Evolutionary conservation across 2,797 vertebrate genomes (phyloP).

Genomic region (Rhinella marina): DNA sequence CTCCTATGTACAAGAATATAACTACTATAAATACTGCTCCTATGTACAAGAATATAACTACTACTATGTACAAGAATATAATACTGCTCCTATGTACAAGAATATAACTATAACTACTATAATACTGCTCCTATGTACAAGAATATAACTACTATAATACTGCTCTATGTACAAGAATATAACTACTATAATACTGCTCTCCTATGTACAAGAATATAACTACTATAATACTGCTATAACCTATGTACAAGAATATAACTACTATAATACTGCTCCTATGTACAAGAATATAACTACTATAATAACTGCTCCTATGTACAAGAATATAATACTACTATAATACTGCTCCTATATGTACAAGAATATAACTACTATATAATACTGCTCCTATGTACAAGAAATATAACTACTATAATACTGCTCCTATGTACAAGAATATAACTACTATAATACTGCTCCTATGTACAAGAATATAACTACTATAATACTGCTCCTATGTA

Average conservation of each 20-base stretch:
- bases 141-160: constrained; percentile 19
- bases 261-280: constrained; percentile 5
- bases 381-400: constrained; percentile 2
- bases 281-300: constrained; percentile 18
- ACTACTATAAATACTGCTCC: constrained; percentile 14
- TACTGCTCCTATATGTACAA: constrained; percentile 1
- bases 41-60: constrained; percentile 22
- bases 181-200: constrained; percentile 12
- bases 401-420: constrained; percentile 17
- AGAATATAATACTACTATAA: constrained; percentile 8
- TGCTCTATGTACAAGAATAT: constrained; percentile 10
- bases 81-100: constrained; percentile 13
- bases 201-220: constrained; percentile 1
- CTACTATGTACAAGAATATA: constrained; percentile 18
- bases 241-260: constrained; percentile 10
- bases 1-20: constrained; percentile 5
- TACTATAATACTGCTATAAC: not conserved
- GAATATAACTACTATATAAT: constrained; percentile 17
- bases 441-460: constrained; percentile 15
- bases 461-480: not conserved
- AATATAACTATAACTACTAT: constrained; percentile 19
- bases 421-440: constrained; percentile 8
- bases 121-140: not conserved
- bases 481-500: not conserved
- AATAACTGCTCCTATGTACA: constrained; percentile 6